These are phyloP conservation scores for Pogona vitticeps DNA, from an alignment of 2,113 vertebrate genomes.

Conservation along the genomic window DNA sequence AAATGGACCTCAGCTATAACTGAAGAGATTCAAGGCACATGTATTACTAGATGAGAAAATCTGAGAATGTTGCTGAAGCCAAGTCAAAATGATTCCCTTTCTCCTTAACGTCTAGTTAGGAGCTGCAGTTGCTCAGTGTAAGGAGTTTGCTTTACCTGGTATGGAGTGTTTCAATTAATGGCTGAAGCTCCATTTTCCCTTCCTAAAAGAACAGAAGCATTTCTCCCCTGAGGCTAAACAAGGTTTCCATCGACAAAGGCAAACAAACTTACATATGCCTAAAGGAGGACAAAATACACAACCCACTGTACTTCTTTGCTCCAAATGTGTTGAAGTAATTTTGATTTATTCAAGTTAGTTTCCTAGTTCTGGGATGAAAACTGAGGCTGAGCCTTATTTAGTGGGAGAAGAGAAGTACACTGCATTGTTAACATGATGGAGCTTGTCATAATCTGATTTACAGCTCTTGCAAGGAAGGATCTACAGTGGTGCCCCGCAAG, in stretches of 20 bases:
- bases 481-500: too few species aligned
- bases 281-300: neutral
- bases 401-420: neutral
- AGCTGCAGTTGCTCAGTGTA: neutral
- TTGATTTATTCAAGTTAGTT: neutral
- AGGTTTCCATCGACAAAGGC: neutral
- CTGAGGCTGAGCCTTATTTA: neutral
- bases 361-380: neutral
- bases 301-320: neutral
- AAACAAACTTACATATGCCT: neutral
- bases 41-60: neutral
- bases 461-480: neutral
- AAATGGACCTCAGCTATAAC: neutral
- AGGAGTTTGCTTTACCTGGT: neutral
- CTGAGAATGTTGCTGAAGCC: neutral
- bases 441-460: neutral
- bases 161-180: neutral
- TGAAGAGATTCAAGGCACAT: neutral
- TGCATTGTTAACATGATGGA: neutral
- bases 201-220: constrained; percentile 3
- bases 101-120: neutral
- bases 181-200: neutral
- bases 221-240: neutral
- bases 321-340: neutral
- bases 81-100: neutral